Evolutionary conservation across 2,888 invertebrate genomes (phyloP), one percentile per base, ranked within the genome.

Genomic region (Psococerastis gibbosa): DNA sequence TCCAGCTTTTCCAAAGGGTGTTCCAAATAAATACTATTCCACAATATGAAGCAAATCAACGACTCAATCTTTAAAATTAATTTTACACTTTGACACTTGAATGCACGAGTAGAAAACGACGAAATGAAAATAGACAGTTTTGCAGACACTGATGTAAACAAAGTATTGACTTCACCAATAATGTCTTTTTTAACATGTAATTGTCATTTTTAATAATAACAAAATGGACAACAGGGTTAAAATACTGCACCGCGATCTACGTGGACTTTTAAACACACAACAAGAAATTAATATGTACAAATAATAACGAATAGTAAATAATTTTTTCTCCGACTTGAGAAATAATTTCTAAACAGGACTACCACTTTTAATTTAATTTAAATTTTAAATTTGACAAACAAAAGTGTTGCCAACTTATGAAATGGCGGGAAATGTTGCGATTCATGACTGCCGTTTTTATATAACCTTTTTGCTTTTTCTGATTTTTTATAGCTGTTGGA

Each of bases 101-200:
- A n/a, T 9, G 31, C n/a, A 11, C 9, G 31, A 31, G 9, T 31
- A 31, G n/a, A 31, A 11, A 11, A 31, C 9, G n/a, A 31, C 31
- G 31, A 31, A 31, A 33, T 33, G 15, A 5, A 5, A 16, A 16
- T 9, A 33, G 3, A 9, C 15, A 33, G 5, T 38, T 38, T 38
- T 38, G 38, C 15, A 38, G 20, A 38, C 15, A 6, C 20, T 18
- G 38, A 38, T 38, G 38, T 38, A 38, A 38, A 38, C 38, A 38
- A 38, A 38, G 5, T 11, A 27, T 27, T 27, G 27, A 27, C 11
- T 27, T 27, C 11, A n/a, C 11, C 11, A 27, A 27, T 27, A 27
- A 9, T 9, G 11, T 27, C 11, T 27, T 27, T 27, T 27, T 27
- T 9, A 11, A 11, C 6, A 27, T 27, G 27, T 27, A 27, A 11